These are phyloP conservation scores for Cerceris rybyensis DNA, from an alignment of 2,888 invertebrate genomes.

Conservation along the genomic window DNA sequence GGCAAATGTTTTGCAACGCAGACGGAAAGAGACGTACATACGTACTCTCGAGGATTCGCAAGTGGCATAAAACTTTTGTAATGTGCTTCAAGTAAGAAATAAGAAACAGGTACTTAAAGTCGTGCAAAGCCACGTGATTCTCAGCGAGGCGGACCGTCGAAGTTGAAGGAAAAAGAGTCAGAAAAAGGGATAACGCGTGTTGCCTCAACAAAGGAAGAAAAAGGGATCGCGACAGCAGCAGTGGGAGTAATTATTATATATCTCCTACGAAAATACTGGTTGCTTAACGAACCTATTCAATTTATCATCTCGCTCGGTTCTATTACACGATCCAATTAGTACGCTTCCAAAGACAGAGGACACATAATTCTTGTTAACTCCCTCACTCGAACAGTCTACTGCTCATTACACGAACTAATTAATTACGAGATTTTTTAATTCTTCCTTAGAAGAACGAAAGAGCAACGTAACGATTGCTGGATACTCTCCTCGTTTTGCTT, in stretches of 20 bases:
- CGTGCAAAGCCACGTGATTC: conserved; percentile 41
- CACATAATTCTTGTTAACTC: conserved; percentile 65
- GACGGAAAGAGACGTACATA: neutral
- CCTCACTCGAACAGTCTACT: conserved; percentile 42
- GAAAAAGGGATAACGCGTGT: neutral
- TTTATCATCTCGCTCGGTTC: conserved; percentile 62
- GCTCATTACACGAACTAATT: conserved; percentile 65
- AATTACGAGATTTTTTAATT: conserved; percentile 47
- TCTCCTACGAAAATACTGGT: conserved; percentile 50
- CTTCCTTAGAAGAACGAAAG: neutral
- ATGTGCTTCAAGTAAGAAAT: conserved; percentile 48
- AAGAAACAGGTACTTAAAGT: conserved; percentile 50
- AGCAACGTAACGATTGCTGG: conserved; percentile 5
- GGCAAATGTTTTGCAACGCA: no score
- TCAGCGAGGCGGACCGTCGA: conserved; percentile 13
- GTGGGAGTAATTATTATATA: conserved; percentile 50
- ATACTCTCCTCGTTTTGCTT: neutral
- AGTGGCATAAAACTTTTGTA: conserved; percentile 53
- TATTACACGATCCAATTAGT: conserved; percentile 66
- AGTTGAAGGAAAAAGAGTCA: neutral
- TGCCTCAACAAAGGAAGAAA: conserved; percentile 8
- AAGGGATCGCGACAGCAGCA: conserved; percentile 15
- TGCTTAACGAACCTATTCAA: conserved; percentile 62
- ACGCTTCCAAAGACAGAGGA: conserved; percentile 61
- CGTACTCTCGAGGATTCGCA: neutral